Evolutionary conservation across 1,140 invertebrate genomes (phyloP), one percentile per base, ranked within the genome.

Genomic region (Aphaenogaster floridana): DNA sequence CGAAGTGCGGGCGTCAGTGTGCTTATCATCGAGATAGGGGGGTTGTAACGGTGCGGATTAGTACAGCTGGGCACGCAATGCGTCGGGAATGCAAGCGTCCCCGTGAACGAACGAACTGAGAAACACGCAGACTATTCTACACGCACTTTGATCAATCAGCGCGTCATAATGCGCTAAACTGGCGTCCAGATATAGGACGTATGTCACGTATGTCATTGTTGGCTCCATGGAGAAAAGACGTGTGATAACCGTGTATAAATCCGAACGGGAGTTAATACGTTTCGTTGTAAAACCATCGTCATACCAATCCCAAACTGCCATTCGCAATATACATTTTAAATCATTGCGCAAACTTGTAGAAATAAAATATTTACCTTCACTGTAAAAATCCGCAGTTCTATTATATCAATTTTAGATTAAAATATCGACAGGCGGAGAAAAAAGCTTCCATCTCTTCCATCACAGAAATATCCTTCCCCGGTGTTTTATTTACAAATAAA

Each of bases 81-180:
- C 93, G 91, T 93, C 89, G 91, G 86, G 89, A 90, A 89, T 91
- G 86, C 83, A 76, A 89, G 72, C 86, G 90, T 91, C 86, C 71
- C 84, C 81, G 84, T 86, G 88, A 86, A 89, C 90, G 89, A 90
- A 69, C 54, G 78, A 86, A 42, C 87, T n/a, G 72, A 66, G 71
- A 80, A 91, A 93, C 89, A 91, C 92, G 88, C 93, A 86, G 76
- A 59, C 81, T 77, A 90, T 69, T 81, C 85, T 89, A 87, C 92
- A 93, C 92, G 91, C 88, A 88, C 89, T 34, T 86, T 92, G 91
- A 93, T 93, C 92, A 90, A 93, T 91, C 89, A 87, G 71, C 72
- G 76, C 77, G 91, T 91, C 88, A 92, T 92, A 92, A 92, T 90
- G 89, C 88, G 88, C 86, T 69, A 85, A 87, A 91, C 69, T 76